A percentile compares a stretch with the other conserved stretches of the same genome.
phyloP scores from a whole-genome alignment of 2,113 vertebrate species.

The Cyanoderma ruficeps region DNA sequence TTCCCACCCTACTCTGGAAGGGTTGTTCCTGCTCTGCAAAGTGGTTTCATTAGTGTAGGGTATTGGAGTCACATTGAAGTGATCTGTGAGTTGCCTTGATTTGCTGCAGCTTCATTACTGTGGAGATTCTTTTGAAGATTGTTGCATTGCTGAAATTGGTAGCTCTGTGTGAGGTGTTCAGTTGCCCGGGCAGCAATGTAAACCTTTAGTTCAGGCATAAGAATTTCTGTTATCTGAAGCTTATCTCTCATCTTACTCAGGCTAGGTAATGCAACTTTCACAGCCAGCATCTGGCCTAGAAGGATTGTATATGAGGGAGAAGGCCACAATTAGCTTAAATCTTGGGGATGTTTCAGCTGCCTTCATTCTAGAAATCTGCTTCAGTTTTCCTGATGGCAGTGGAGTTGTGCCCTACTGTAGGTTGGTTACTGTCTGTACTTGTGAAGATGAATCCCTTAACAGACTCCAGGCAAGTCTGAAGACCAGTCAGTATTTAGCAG shows the following conservation, averaged over 20 bases:
- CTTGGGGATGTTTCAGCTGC: not conserved
- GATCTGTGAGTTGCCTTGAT: not conserved
- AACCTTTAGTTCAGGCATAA: not conserved
- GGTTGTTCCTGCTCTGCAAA: not conserved
- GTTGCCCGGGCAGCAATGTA: not conserved
- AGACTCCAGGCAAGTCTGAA: not conserved
- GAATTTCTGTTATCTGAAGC: slow-evolving; percentile 1
- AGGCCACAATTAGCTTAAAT: not conserved
- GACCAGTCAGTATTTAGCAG: not conserved
- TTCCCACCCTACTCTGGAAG: not conserved
- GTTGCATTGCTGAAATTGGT: not conserved
- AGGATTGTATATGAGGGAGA: not conserved
- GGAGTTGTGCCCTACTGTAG: not conserved
- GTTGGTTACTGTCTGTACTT: not conserved
- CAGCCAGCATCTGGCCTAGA: not conserved
- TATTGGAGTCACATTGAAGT: not conserved
- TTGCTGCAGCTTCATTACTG: not conserved
- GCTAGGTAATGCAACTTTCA: not conserved
- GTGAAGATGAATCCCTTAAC: not conserved
- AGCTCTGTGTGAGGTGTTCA: not conserved
- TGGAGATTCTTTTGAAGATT: not conserved
- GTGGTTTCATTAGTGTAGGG: not conserved
- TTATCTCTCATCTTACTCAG: not conserved
- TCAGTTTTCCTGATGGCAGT: not conserved
- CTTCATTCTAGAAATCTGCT: not conserved